A percentile compares a stretch with the other conserved stretches of the same genome.
phyloP scores from a whole-genome alignment of 1,140 invertebrate genomes.

The Lasioglossum albipes region DNA sequence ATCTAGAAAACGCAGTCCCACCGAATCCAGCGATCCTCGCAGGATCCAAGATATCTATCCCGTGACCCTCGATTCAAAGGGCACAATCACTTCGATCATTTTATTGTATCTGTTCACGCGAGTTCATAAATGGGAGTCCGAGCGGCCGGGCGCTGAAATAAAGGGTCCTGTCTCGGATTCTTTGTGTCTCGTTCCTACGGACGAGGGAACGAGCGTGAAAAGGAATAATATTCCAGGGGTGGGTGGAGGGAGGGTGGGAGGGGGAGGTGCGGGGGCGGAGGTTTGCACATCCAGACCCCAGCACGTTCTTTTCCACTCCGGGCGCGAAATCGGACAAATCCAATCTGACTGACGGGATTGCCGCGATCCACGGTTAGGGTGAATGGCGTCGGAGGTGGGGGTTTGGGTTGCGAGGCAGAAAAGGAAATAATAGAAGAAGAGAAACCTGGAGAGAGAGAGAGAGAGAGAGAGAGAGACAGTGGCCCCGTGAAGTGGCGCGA shows the following conservation, averaged over 20 bases:
- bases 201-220: slow-evolving; percentile 58
- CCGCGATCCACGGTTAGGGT: slow-evolving; percentile 34
- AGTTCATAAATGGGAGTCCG: background rate
- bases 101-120: slow-evolving; percentile 28
- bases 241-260: background rate
- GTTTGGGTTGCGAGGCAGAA: slow-evolving; percentile 3
- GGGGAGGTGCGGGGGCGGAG: slow-evolving; percentile 35
- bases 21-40: too few relatives aligned
- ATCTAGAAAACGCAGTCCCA: too few relatives aligned
- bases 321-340: slow-evolving; percentile 77
- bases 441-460: slow-evolving; percentile 3
- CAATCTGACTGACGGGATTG: slow-evolving; percentile 70
- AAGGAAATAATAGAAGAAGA: slow-evolving; percentile 43
- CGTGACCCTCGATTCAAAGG: background rate
- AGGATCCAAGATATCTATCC: background rate
- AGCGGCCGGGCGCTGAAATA: slow-evolving; percentile 12
- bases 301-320: slow-evolving; percentile 63
- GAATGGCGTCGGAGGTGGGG: background rate
- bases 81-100: background rate
- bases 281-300: slow-evolving; percentile 22
- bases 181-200: slow-evolving; percentile 42
- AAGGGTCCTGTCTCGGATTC: slow-evolving; percentile 43
- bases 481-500: background rate
- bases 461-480: too few relatives aligned
- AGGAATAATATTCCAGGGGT: slow-evolving; percentile 51